These are phyloP conservation scores for Notospermus geniculatus DNA, from an alignment of 1,140 invertebrate species.

Conservation along the genomic window DNA sequence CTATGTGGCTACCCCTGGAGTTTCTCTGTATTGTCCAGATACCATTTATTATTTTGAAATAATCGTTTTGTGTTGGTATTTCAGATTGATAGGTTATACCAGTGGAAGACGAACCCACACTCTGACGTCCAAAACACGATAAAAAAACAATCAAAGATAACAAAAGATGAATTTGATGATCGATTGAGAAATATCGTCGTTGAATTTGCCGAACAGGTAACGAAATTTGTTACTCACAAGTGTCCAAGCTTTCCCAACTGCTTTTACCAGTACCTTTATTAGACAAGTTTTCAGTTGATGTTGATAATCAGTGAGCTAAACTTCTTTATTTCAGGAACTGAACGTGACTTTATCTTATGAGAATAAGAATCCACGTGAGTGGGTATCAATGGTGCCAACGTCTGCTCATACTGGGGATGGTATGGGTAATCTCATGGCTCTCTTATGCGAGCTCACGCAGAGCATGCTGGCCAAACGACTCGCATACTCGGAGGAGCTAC, in stretches of 20 bases:
- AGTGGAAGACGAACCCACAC: conserved; percentile 88
- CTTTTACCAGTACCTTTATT: too few species aligned
- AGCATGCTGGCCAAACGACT: conserved; percentile 84
- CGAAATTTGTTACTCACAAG: too few species aligned
- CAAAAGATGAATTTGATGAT: conserved; percentile 91
- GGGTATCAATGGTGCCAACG: conserved; percentile 95
- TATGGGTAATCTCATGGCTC: conserved; percentile 94
- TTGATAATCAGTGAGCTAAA: too few species aligned
- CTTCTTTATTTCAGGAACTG: conserved; percentile 70
- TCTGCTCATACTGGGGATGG: conserved; percentile 96
- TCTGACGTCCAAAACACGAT: conserved; percentile 87
- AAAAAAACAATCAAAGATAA: conserved; percentile 82
- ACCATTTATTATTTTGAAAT: not conserved
- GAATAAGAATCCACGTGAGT: conserved; percentile 89
- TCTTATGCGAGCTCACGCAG: conserved; percentile 91
- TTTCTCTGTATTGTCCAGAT: too few species aligned
- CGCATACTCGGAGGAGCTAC: conserved; percentile 89
- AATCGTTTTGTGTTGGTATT: conserved; percentile 8
- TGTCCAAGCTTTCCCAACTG: too few species aligned
- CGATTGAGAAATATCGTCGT: conserved; percentile 82
- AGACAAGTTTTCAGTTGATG: too few species aligned
- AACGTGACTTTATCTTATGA: conserved; percentile 95
- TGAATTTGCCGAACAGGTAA: conserved; percentile 91
- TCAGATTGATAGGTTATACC: conserved; percentile 75
- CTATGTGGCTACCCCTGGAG: too few species aligned